Evolutionary conservation across 2,888 invertebrate species (phyloP), one percentile per base, ranked within the genome.

Genomic region (Acanthacorydalis orientalis): DNA sequence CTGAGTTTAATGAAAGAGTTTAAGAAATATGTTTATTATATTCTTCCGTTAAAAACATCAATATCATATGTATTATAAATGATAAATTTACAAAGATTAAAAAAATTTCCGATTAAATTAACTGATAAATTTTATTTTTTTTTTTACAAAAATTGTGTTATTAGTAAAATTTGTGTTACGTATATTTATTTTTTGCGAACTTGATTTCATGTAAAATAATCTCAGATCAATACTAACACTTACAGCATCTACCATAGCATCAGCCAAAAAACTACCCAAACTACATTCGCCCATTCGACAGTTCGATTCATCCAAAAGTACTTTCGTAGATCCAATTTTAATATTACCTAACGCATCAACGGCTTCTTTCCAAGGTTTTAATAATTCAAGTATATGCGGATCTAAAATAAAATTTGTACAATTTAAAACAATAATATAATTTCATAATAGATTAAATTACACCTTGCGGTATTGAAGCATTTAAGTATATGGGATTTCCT

Each of bases 401-500:
- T 83, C 83, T 82, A 56, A 10, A 64, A 62, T 43, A 34, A 16
- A 39, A 15, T 35, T 44, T 16, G 12, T 35, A n/a, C 7, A 40
- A 11, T 32, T 39, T 23, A 50, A 50, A 51, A 54, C 55, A 56
- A 32, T 23, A 53, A 53, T 45, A 48, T 38, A 42, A 7, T 42
- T 31, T 23, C 16, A 9, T 23, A 15, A 46, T 35, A 38, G 10
- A 38, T 46, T 2, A 46, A 34, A 32, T 46, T 32, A 46, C n/a
- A 83, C 85, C 83, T 73, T 79, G 69, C 10, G 72, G 64, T n/a
- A 84, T 70, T 40, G 71, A 69, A 0, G 64, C 58, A 35, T 77
- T 75, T 57, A 86, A 62, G 54, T 74, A 80, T 50, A 86, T 74
- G 0, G 87, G 87, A 48, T 77, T 73, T 1, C 90, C 90, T n/a